phyloP scores from a whole-genome alignment of 2,888 invertebrate genomes.

The Allacma fusca region DNA sequence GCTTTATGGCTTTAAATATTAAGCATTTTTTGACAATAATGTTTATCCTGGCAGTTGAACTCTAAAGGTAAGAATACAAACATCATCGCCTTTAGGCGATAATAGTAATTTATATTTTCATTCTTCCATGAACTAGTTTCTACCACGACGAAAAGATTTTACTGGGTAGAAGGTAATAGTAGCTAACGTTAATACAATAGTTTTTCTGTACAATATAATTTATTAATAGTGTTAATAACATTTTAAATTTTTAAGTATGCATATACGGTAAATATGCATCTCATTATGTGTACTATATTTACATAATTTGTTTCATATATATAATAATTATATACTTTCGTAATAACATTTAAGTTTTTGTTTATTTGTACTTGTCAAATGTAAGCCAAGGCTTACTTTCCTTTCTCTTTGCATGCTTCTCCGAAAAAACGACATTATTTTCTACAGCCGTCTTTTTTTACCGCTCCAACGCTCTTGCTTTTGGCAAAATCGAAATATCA shows the following conservation, averaged over 20 bases:
- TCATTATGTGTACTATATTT: neutral
- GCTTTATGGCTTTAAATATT: neutral
- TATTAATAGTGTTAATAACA: neutral
- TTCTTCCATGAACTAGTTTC: neutral
- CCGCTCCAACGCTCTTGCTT: neutral
- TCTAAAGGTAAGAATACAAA: neutral
- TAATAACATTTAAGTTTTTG: slow-evolving; percentile 32
- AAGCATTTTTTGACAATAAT: neutral
- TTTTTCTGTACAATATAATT: neutral
- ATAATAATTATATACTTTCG: slow-evolving; percentile 16
- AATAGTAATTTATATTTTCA: neutral
- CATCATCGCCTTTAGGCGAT: neutral
- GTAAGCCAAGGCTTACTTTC: neutral
- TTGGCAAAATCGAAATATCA: neutral
- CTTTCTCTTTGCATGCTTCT: neutral
- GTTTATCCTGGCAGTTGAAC: neutral
- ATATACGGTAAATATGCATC: neutral
- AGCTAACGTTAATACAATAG: too few relatives aligned
- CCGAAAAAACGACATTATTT: neutral
- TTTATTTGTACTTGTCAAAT: slow-evolving; percentile 29
- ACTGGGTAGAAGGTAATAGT: neutral
- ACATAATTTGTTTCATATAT: neutral
- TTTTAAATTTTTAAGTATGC: neutral
- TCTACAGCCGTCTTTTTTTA: too few relatives aligned
- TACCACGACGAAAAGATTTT: neutral